Base-by-base conservation (phyloP, 2,113 vertebrate species). In the Zeus faber region DNA sequence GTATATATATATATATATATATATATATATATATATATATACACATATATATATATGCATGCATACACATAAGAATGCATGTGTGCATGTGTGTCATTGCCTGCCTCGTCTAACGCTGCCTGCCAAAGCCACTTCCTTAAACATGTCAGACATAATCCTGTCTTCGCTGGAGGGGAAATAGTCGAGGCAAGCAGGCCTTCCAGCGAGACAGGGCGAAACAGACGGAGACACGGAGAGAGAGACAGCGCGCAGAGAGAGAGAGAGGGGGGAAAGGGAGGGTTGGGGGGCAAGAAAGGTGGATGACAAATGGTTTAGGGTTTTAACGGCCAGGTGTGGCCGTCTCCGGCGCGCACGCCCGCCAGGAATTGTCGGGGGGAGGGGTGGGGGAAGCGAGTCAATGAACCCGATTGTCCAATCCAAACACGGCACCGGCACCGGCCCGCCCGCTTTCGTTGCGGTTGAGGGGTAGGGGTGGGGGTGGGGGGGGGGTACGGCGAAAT, bases 71-170 rank as follows among this genome's bases (percentile, higher is more conserved):
- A 66, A 46, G 17, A 17, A 29, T 62, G 54, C 49, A 16, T n/a
- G 49, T 40, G 23, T 50, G 26, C 2, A 40, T 3, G 39, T 37
- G 49, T 56, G 27, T 81, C 33, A 54, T 21, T 55, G 53, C 52
- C 27, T 70, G 58, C 72, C 62, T 72, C 9, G 39, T 48, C 54
- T 14, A 22, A 39, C 53, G 17, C 31, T 11, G 58, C 58, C 72
- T 81, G 76, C 76, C 80, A 78, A 79, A 83, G 62, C 69, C 72
- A 80, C 83, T 83, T 87, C 80, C 80, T 84, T 77, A 79, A 82
- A 83, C 78, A 84, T 76, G 83, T 74, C 79, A 84, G 78, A 74
- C 65, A 70, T 81, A 80, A 85, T 87, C 76, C 73, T 74, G 64
- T 80, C 80, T 58, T 74, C 51, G 72, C 77, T 69, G 53, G 56